These are phyloP conservation scores for Marmota flaviventris DNA, from an alignment of 2,113 vertebrate genomes.

Conservation along the genomic window DNA sequence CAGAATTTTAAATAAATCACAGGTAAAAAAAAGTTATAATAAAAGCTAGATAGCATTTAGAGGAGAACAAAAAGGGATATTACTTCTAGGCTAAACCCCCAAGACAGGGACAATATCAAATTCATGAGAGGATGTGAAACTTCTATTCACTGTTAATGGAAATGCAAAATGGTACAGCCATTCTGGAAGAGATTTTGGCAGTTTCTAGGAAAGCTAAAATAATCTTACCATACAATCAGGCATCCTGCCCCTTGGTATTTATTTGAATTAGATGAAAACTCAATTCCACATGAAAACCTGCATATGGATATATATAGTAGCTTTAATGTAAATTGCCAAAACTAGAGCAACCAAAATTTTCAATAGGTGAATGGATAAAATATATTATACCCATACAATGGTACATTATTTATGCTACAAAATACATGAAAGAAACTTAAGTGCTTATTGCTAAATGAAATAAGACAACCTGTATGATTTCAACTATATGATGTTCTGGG, in stretches of 20 bases:
- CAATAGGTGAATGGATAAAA: too few relatives aligned
- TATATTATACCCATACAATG: too few relatives aligned
- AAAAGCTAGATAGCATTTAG: background rate
- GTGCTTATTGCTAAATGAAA: too few relatives aligned
- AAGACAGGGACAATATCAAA: background rate
- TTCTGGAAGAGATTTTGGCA: background rate
- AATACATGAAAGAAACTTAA: too few relatives aligned
- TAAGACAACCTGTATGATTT: too few relatives aligned
- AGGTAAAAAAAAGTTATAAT: background rate
- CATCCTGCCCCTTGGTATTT: background rate
- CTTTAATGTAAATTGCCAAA: too few relatives aligned
- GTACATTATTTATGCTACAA: too few relatives aligned
- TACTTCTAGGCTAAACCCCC: background rate
- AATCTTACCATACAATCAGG: background rate
- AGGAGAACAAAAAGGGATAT: background rate
- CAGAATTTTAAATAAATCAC: background rate
- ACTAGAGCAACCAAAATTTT: too few relatives aligned
- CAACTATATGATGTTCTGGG: too few relatives aligned
- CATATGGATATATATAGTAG: too few relatives aligned
- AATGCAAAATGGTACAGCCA: background rate
- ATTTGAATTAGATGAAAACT: background rate
- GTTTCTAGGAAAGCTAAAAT: background rate
- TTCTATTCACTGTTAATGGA: background rate
- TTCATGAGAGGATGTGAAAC: background rate
- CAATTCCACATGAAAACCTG: background rate